Percentiles rank a stretch among this genome's conserved stretches.
phyloP scores from a whole-genome alignment of 2,888 invertebrate genomes.

The Andrena bicolor region DNA sequence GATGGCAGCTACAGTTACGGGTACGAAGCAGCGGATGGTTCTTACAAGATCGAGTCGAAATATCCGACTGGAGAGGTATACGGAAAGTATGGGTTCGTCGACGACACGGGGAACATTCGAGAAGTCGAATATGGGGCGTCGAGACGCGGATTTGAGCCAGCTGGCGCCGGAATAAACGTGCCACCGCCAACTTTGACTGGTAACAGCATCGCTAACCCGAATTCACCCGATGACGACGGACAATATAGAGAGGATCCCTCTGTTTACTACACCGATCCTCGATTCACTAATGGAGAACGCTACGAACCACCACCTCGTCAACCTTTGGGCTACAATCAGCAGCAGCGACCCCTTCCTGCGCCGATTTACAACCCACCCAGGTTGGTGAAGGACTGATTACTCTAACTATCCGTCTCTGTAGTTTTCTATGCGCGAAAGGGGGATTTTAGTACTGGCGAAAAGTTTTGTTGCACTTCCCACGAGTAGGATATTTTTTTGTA shows the following conservation, averaged over 20 bases:
- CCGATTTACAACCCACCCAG: constrained; percentile 69
- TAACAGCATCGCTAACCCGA: constrained; percentile 85
- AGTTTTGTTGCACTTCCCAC: too few species aligned
- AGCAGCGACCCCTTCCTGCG: constrained; percentile 65
- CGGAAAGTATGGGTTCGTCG: constrained; percentile 96
- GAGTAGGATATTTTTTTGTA: too few species aligned
- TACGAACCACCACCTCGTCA: constrained; percentile 81
- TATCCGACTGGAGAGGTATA: constrained; percentile 93
- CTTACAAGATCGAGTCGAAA: constrained; percentile 95
- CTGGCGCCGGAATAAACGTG: constrained; percentile 91
- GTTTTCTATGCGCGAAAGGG: not conserved
- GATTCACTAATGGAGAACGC: constrained; percentile 86
- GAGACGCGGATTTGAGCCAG: constrained; percentile 92
- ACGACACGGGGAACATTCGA: constrained; percentile 90
- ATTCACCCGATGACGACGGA: constrained; percentile 91
- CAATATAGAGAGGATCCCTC: constrained; percentile 94
- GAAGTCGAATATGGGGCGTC: constrained; percentile 95
- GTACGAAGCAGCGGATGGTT: constrained; percentile 94
- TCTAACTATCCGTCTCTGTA: not conserved
- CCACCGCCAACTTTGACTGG: constrained; percentile 90
- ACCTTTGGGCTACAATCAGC: constrained; percentile 77
- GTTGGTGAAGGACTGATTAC: constrained; percentile 43
- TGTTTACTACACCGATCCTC: constrained; percentile 91
- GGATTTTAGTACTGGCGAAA: too few species aligned
- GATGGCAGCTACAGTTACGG: constrained; percentile 96